These are phyloP conservation scores for Sapajus apella DNA, from an alignment of 2,113 vertebrate genomes.

Conservation along the genomic window DNA sequence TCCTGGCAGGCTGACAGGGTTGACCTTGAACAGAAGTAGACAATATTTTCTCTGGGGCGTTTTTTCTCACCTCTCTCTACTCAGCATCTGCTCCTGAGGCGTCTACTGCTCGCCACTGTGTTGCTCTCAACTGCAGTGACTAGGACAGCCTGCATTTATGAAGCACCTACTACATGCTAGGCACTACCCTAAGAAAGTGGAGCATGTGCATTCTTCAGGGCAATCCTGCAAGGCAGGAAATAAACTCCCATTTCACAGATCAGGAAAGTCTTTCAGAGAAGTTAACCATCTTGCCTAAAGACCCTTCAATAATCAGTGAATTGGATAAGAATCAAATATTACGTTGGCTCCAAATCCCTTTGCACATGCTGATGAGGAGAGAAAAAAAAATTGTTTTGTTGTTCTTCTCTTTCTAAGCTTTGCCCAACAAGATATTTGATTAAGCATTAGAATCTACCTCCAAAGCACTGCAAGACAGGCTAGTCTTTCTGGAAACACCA, in stretches of 20 bases:
- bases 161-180: too few relatives aligned
- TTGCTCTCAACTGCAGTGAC: not conserved
- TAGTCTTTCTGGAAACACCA: not conserved
- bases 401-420: constrained; percentile 11
- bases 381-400: not conserved
- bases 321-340: not conserved
- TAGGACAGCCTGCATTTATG: not conserved
- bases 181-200: not conserved
- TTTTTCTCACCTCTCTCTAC: not conserved
- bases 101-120: not conserved
- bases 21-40: constrained; percentile 61
- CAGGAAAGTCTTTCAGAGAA: not conserved
- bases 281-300: not conserved
- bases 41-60: not conserved
- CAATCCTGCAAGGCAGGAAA: not conserved
- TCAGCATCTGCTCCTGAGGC: constrained; percentile 1
- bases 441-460: not conserved
- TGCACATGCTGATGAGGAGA: not conserved
- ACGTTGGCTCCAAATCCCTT: not conserved
- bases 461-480: not conserved
- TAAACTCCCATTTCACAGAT: not conserved
- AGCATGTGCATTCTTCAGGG: not conserved
- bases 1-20: constrained; percentile 20
- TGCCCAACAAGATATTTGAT: not conserved
- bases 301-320: not conserved